A percentile compares a stretch with the other conserved stretches of the same genome.
Conservation (phyloP, 2,797 vertebrate species). For the Cichlasoma orientale region DNA sequence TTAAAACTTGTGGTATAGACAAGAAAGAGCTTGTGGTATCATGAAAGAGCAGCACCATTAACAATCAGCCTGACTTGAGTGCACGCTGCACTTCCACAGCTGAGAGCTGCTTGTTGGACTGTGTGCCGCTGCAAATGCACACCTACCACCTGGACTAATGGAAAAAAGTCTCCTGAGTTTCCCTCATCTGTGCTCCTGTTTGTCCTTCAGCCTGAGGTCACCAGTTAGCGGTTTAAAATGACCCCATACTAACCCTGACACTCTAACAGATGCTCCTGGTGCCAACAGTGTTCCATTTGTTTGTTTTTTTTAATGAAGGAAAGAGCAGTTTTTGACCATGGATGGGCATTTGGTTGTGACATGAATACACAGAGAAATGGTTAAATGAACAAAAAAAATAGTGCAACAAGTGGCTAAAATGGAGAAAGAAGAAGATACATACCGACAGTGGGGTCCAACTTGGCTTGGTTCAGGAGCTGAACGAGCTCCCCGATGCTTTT, state of each 20-base stretch:
- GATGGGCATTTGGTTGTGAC: neutral
- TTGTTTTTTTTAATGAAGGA: neutral
- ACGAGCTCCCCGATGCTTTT: constrained; percentile 93
- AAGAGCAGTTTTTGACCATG: constrained; percentile 14
- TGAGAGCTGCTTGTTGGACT: constrained; percentile 39
- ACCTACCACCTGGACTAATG: constrained; percentile 14
- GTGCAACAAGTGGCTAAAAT: neutral
- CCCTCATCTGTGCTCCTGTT: neutral
- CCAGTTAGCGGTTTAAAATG: neutral
- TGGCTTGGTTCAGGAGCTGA: constrained; percentile 86
- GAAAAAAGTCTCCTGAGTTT: neutral
- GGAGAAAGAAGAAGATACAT: constrained; percentile 42
- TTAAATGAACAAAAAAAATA: neutral
- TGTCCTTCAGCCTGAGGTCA: neutral
- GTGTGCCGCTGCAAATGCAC: constrained; percentile 77
- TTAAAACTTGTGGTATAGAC: neutral
- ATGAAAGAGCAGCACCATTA: neutral
- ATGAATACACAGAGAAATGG: neutral
- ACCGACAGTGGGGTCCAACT: constrained; percentile 90
- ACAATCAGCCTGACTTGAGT: constrained; percentile 33
- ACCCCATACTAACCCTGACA: neutral
- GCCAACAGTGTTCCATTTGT: no score
- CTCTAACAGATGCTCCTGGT: no score
- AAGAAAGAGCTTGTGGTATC: no score
- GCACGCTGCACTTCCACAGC: constrained; percentile 25